Conservation (phyloP, 2,797 vertebrate species). For the Yasuhikotakia modesta region DNA sequence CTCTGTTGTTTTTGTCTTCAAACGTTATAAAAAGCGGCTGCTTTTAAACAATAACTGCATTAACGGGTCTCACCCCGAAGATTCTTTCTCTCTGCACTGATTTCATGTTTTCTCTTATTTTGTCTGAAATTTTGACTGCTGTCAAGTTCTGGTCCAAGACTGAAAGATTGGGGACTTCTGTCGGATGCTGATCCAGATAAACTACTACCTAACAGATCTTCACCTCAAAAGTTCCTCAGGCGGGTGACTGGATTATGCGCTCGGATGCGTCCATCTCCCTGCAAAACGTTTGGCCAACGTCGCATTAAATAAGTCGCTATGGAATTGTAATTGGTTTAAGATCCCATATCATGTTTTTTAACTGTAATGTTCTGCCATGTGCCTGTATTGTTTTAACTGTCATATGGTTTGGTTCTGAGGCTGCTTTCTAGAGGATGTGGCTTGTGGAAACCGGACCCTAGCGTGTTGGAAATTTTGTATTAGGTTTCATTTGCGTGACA, state of each 20-base stretch:
- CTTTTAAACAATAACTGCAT: constrained; percentile 50
- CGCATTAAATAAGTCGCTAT: constrained; percentile 46
- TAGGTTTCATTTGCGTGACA: constrained; percentile 44
- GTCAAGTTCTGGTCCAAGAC: constrained; percentile 46
- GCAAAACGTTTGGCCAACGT: constrained; percentile 34
- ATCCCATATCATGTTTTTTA: constrained; percentile 36
- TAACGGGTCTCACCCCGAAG: constrained; percentile 27
- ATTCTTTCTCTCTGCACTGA: constrained; percentile 54
- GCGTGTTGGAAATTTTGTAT: constrained; percentile 47
- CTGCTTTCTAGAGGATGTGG: constrained; percentile 28
- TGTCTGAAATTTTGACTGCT: constrained; percentile 51
- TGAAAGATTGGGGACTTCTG: constrained; percentile 33
- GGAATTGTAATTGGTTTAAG: constrained; percentile 50
- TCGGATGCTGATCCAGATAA: constrained; percentile 45
- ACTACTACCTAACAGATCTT: constrained; percentile 56
- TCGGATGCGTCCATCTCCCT: constrained; percentile 36
- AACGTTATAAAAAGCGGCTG: constrained; percentile 49
- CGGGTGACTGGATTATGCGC: constrained; percentile 21
- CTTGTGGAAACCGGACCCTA: constrained; percentile 23
- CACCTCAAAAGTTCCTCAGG: constrained; percentile 32
- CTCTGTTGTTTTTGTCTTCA: constrained; percentile 33
- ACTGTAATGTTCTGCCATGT: constrained; percentile 49
- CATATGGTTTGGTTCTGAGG: constrained; percentile 41
- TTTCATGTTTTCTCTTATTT: constrained; percentile 40
- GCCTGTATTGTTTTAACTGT: constrained; percentile 52